Percentiles rank a stretch among this genome's conserved stretches.
Conservation (phyloP, 2,888 invertebrate species). For the Elegia similella region DNA sequence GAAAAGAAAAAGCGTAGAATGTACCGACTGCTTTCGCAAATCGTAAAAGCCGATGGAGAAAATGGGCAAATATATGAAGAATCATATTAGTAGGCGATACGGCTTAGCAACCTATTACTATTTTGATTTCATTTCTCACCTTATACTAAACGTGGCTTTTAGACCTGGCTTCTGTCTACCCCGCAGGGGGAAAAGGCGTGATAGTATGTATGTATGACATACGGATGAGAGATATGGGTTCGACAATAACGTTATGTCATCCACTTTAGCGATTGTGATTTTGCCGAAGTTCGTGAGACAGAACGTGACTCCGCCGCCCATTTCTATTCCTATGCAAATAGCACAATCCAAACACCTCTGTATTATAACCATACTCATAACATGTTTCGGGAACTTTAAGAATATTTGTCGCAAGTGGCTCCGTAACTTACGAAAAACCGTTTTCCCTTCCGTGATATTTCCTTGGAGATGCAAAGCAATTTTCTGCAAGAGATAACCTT, state of each 20-base stretch:
- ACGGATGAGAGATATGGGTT: neutral
- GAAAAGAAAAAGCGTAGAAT: too few species aligned
- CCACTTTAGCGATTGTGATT: constrained; percentile 6
- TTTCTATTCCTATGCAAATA: constrained; percentile 16
- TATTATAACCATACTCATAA: constrained; percentile 12
- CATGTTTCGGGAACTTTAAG: constrained; percentile 30
- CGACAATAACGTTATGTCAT: constrained; percentile 9
- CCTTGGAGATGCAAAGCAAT: constrained; percentile 77
- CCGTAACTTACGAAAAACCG: constrained; percentile 58
- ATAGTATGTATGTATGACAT: too few species aligned
- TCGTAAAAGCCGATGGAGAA: too few species aligned
- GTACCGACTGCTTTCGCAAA: too few species aligned
- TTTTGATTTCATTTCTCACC: too few species aligned
- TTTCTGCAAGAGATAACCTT: constrained; percentile 73
- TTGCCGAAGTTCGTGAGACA: constrained; percentile 9
- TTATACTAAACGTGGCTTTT: too few species aligned
- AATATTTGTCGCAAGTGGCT: constrained; percentile 50
- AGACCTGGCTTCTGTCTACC: too few species aligned
- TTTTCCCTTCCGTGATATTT: constrained; percentile 65
- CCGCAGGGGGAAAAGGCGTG: too few species aligned
- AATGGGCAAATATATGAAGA: too few species aligned
- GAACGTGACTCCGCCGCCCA: constrained; percentile 8
- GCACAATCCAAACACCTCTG: constrained; percentile 9
- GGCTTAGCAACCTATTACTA: too few species aligned
- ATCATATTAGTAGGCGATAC: too few species aligned